Conservation (phyloP, 2,113 vertebrate genomes). For the Ploceus nigricollis region DNA sequence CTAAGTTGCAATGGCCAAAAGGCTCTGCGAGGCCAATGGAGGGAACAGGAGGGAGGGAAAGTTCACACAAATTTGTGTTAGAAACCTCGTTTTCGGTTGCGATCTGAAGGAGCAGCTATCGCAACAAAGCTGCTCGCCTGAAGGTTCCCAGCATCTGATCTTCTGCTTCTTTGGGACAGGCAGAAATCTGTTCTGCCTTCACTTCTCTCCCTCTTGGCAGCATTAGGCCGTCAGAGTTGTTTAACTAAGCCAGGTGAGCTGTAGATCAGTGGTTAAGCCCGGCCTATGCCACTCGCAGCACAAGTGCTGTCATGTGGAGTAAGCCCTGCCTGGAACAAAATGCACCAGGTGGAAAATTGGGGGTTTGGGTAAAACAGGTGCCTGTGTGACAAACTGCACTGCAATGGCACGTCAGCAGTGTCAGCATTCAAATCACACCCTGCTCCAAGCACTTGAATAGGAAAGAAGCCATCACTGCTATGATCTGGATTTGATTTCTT, state of each 20-base stretch:
- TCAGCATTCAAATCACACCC: not conserved
- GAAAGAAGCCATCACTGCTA: not conserved
- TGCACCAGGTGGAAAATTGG: not conserved
- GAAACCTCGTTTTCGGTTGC: not conserved
- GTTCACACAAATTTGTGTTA: conserved; percentile 1
- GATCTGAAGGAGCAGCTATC: not conserved
- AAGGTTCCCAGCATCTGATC: not conserved
- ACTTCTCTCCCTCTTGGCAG: not conserved
- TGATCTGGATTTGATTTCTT: not conserved
- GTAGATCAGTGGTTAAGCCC: not conserved
- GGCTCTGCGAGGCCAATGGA: not conserved
- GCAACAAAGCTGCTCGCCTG: not conserved
- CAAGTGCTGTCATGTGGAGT: not conserved
- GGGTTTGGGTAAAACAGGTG: not conserved
- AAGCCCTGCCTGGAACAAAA: not conserved
- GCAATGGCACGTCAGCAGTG: not conserved
- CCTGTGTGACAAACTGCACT: fast-evolving
- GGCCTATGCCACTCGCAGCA: not conserved
- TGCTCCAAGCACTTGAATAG: not conserved
- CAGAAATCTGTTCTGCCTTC: not conserved
- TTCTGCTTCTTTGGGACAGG: not conserved
- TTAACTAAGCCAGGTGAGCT: not conserved
- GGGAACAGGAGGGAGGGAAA: conserved; percentile 27
- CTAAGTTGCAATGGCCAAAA: conserved; percentile 21
- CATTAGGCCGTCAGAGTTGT: not conserved